Evolutionary conservation across 2,113 vertebrate species (phyloP), one percentile per base, ranked within the genome.

Genomic region (Cromileptes altivelis): DNA sequence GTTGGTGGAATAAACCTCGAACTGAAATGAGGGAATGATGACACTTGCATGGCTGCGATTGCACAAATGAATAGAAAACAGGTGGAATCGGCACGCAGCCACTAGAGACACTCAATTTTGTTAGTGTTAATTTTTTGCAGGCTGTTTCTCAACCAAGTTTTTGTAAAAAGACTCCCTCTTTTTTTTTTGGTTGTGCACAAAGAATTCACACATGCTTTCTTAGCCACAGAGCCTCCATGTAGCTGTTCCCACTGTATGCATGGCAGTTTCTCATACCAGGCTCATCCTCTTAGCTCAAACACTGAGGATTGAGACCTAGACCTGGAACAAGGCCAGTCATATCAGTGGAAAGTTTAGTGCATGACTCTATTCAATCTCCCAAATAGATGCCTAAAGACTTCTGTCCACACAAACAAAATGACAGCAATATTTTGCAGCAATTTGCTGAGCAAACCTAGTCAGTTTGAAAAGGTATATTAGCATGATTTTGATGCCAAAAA

Each of bases 51-150:
- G 85, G 88, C 81, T 87, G 87, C 55, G 69, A 91, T 93, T 92
- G 86, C 80, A 85, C 78, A 83, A 92, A 94, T 91, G 71, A 91
- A 94, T 91, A 88, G 82, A 79, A 94, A 93, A 89, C 92, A 93
- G 90, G 91, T 93, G 93, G 88, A 86, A 76, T 81, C n/a, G 70
- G 86, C 78, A 72, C 73, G 80, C 75, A 18, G 70, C 55, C 77
- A 13, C 78, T 15, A 25, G 80, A 91, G 84, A 88, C 69, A 61
- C 75, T 72, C 70, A 45, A 63, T 92, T 90, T 86, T 84, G 71
- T 82, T 15, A 17, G 78, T 71, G 68, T 86, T 90, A 75, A 78
- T 92, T 84, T 87, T 56, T 89, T 82, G 68, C 85, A 86, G 78
- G 76, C 80, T 62, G 75, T 81, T 82, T 84, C 60, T 42, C 50